Percentiles rank a stretch among this genome's conserved stretches.
Evolutionary conservation across 2,888 invertebrate species (phyloP).

Genomic region (Chaitophorus viminalis): DNA sequence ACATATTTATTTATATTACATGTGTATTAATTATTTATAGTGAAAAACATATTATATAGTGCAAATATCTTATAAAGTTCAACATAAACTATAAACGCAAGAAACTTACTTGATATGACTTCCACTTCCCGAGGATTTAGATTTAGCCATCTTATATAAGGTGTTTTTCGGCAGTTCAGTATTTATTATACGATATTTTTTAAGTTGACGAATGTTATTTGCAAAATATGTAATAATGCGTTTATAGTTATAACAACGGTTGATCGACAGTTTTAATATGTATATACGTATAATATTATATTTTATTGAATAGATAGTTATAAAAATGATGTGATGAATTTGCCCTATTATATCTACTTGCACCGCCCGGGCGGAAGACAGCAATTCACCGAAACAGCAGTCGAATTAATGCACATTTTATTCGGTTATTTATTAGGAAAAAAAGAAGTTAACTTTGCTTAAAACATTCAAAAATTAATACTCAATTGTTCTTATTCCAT

Average conservation of each 20-base stretch:
- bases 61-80: no score
- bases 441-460: background rate
- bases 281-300: background rate
- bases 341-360: background rate
- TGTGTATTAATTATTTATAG: no score
- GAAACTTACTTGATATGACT: slow-evolving; percentile 51
- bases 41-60: no score
- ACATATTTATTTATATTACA: background rate
- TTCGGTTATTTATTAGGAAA: background rate
- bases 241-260: background rate
- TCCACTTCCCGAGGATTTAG: slow-evolving; percentile 31
- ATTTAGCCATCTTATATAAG: slow-evolving; percentile 39
- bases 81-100: background rate
- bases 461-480: slow-evolving; percentile 18
- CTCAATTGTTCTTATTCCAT: slow-evolving; percentile 2
- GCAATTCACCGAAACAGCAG: background rate
- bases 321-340: background rate
- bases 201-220: background rate
- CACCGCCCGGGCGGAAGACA: background rate
- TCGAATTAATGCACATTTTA: slow-evolving; percentile 23
- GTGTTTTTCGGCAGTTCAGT: no score
- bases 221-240: background rate
- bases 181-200: no score
- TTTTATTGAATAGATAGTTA: background rate
- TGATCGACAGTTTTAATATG: background rate